phyloP scores from a whole-genome alignment of 1,140 invertebrate species.

The Eumeta japonica region DNA sequence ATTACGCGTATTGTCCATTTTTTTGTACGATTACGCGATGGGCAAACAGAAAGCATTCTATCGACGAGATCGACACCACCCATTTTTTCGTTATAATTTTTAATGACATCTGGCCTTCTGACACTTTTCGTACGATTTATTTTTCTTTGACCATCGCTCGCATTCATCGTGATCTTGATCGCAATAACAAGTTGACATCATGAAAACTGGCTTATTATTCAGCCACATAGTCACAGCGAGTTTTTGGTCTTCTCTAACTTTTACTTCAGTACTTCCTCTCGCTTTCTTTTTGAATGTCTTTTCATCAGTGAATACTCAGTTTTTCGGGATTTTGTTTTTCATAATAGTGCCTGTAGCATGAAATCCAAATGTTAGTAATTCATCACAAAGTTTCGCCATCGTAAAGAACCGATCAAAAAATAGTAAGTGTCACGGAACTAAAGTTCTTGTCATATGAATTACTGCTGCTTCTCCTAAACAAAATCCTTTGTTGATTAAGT shows the following conservation, averaged over 20 bases:
- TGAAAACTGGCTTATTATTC: conserved; percentile 1
- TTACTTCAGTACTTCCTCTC: conserved; percentile 4
- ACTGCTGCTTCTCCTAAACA: conserved; percentile 3
- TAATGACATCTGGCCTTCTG: conserved; percentile 8
- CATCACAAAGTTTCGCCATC: background rate
- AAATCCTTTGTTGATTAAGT: background rate
- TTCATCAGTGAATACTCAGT: conserved; percentile 5
- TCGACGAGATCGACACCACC: conserved; percentile 19
- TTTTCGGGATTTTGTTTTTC: conserved; percentile 4
- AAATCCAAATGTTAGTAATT: background rate
- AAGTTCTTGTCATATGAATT: background rate
- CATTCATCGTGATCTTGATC: background rate
- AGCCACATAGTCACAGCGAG: conserved; percentile 4
- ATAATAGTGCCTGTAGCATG: conserved; percentile 5
- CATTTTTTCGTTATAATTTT: conserved; percentile 19
- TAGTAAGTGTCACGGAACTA: conserved; percentile 3
- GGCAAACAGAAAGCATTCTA: conserved; percentile 10
- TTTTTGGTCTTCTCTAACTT: background rate
- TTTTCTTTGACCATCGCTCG: conserved; percentile 9
- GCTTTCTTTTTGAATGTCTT: conserved; percentile 4
- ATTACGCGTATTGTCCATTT: conserved; percentile 12
- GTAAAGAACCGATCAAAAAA: conserved; percentile 6
- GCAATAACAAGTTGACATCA: conserved; percentile 1
- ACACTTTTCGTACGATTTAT: conserved; percentile 25
- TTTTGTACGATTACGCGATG: conserved; percentile 5